Conservation (phyloP, 2,797 vertebrate genomes). For the Trachurus trachurus region DNA sequence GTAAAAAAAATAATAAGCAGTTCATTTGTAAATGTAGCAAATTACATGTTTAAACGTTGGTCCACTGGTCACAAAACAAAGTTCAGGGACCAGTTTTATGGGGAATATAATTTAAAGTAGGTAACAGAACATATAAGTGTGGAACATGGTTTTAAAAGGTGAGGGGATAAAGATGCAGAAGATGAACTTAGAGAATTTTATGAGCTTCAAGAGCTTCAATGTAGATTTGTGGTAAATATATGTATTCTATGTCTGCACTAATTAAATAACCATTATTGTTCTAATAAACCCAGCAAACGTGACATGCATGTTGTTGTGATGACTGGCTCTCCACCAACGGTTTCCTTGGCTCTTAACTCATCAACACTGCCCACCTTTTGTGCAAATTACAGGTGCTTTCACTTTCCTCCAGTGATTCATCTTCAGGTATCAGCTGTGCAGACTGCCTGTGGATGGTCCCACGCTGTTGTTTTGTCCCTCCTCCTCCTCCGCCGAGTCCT, state of each 20-base stretch:
- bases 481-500: constrained; percentile 79
- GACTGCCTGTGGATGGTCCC: constrained; percentile 47
- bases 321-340: constrained; percentile 23
- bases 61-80: not conserved
- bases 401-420: constrained; percentile 56
- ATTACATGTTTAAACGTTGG: not conserved
- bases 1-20: not conserved
- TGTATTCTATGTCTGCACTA: not conserved
- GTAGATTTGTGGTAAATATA: not conserved
- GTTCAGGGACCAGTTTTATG: not conserved
- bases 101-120: not conserved
- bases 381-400: constrained; percentile 54
- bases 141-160: not conserved
- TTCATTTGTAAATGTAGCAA: not conserved
- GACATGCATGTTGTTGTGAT: constrained; percentile 5
- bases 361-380: constrained; percentile 50
- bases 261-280: not conserved
- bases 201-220: not conserved
- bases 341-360: constrained; percentile 13
- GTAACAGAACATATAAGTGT: not conserved
- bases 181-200: not conserved
- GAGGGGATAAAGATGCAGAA: not conserved
- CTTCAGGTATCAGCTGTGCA: constrained; percentile 65
- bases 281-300: not conserved
- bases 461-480: constrained; percentile 55